These are phyloP conservation scores for Eupeodes luniger DNA, from an alignment of 2,888 invertebrate species.

Conservation along the genomic window DNA sequence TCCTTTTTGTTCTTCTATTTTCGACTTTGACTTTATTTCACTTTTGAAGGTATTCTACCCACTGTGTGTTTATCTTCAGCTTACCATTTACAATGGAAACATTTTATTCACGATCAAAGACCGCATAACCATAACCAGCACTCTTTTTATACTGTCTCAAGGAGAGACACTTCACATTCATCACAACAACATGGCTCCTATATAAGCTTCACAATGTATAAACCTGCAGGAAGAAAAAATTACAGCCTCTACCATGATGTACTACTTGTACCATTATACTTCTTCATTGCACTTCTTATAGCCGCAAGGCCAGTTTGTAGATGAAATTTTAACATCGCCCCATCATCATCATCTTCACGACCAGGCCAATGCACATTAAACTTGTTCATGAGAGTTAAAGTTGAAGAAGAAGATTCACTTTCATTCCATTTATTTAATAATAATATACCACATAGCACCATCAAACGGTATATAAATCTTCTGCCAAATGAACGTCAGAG, in stretches of 20 bases:
- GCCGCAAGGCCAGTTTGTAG: conserved; percentile 49
- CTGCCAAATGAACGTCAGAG: conserved; percentile 4
- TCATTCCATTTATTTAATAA: conserved; percentile 40
- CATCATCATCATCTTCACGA: background rate
- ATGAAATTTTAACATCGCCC: background rate
- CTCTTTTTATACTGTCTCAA: conserved; percentile 3
- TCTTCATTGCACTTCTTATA: conserved; percentile 20
- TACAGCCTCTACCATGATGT: conserved; percentile 9
- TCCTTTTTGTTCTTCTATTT: background rate
- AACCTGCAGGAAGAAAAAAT: conserved; percentile 28
- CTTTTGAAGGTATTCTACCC: background rate
- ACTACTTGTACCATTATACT: conserved; percentile 13
- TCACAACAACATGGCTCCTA: background rate
- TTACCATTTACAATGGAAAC: conserved; percentile 24
- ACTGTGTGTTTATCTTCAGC: background rate
- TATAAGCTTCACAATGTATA: background rate
- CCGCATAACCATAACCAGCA: conserved; percentile 20
- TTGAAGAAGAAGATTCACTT: conserved; percentile 57
- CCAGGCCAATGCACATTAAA: background rate
- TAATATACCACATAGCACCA: background rate
- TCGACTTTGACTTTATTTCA: background rate
- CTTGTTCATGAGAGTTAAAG: conserved; percentile 30
- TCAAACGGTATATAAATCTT: conserved; percentile 5
- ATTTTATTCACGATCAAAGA: conserved; percentile 26
- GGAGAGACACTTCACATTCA: conserved; percentile 22